phyloP scores from a whole-genome alignment of 1,140 invertebrate genomes.

The Achroia grisella region DNA sequence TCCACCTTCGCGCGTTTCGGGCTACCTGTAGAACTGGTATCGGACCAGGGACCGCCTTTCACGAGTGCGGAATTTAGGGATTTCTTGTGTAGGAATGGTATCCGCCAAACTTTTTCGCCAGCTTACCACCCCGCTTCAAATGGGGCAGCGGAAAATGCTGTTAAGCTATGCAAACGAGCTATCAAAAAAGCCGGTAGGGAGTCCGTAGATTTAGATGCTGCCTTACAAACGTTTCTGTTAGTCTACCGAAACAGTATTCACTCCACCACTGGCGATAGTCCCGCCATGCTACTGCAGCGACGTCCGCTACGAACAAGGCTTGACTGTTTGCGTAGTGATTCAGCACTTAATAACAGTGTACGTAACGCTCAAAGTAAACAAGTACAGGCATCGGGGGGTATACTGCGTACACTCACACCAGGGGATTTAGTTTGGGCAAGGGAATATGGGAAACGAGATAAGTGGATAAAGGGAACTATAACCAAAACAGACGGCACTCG shows the following conservation, averaged over 20 bases:
- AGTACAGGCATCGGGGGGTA: not conserved
- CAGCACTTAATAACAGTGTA: not conserved
- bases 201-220: not conserved
- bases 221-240: slow-evolving; percentile 18
- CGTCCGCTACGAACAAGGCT: slow-evolving; percentile 9
- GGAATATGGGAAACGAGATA: not conserved
- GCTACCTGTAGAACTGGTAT: slow-evolving; percentile 20
- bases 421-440: slow-evolving; percentile 1
- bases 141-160: slow-evolving; percentile 8
- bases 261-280: slow-evolving; percentile 10
- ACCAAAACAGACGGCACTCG: not conserved
- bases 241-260: slow-evolving; percentile 17
- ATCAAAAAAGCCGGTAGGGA: slow-evolving; percentile 7
- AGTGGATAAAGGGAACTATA: slow-evolving; percentile 2
- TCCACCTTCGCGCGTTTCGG: slow-evolving; percentile 28
- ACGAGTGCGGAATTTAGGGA: slow-evolving; percentile 26
- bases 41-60: slow-evolving; percentile 34
- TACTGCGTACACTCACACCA: not conserved
- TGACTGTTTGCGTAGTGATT: slow-evolving; percentile 9
- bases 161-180: slow-evolving; percentile 4
- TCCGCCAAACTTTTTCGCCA: not conserved
- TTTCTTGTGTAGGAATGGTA: slow-evolving; percentile 24
- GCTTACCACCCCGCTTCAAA: slow-evolving; percentile 11
- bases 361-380: not conserved
- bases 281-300: slow-evolving; percentile 13